Evolutionary conservation across 1,140 invertebrate species (phyloP), one percentile per base, ranked within the genome.

Genomic region (Drosophila insularis): DNA sequence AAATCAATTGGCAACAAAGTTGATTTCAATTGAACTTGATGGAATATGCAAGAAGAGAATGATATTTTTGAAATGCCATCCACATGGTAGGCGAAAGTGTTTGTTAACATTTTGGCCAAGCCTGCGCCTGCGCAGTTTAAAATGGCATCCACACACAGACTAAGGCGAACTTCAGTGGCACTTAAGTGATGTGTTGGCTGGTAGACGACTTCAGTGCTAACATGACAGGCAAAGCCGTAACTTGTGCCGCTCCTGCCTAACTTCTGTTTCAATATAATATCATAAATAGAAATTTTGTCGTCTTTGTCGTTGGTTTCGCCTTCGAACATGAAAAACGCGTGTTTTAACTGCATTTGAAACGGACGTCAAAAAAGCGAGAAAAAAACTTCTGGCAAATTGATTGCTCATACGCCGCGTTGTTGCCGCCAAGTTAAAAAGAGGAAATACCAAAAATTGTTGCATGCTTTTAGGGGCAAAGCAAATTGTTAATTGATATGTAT

Each of bases 1-100:
- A 63, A 43, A 46, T 50, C 43, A 50, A 50, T 63, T 58, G 39
- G 71, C 71, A 66, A 74, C 66, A 74, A 69, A 67, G 59, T 74
- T 76, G 55, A 37, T 71, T 74, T 58, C 43, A 76, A 82, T 87
- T 87, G 75, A 54, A 71, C 43, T 50, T 50, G 43, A 50, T 50
- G 7, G 43, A 4, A 50, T 10, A 50, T 19, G 43, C 14, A 46
- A 46, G 14, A 19, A 19, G 10, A 46, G 17, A 19, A 50, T 50
- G 43, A 66, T 80, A 81, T 89, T 87, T 86, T 87, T 35, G 56
- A 87, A 87, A 87, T 60, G 73, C 46, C 43, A 69, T 89, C 82
- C 82, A 86, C 68, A 53, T 6, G 32, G 23, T 40, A 8, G 23
- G 61, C 40, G 40, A 50, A 50, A 50, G 8, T 19, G 37, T 58